Evolutionary conservation across 1,140 invertebrate species (phyloP).

Genomic region (Drosophila bipectinata): DNA sequence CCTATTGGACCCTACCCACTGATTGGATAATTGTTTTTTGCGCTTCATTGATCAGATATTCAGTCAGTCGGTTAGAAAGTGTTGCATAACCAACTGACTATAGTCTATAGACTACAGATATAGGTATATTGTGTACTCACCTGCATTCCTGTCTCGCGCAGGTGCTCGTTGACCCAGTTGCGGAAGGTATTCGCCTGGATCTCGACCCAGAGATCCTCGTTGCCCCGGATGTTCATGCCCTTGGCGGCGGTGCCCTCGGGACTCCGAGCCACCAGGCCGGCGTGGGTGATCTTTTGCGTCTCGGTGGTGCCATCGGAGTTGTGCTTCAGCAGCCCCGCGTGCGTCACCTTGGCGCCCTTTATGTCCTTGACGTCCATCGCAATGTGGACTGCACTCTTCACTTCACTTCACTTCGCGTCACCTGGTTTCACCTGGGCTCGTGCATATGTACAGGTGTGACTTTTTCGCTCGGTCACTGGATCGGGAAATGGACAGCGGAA

Average conservation of each 20-base stretch:
- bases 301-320: slow-evolving; percentile 82
- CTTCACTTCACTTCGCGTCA: slow-evolving; percentile 19
- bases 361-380: slow-evolving; percentile 84
- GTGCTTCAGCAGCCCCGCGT: slow-evolving; percentile 81
- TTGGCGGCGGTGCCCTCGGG: slow-evolving; percentile 96
- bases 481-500: slow-evolving; percentile 22
- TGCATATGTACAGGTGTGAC: slow-evolving; percentile 31
- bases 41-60: slow-evolving; percentile 48
- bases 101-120: slow-evolving; percentile 1
- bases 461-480: slow-evolving; percentile 27
- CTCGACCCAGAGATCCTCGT: slow-evolving; percentile 97
- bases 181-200: slow-evolving; percentile 98
- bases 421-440: slow-evolving; percentile 38
- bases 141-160: slow-evolving; percentile 88
- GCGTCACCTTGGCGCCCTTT: slow-evolving; percentile 84
- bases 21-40: slow-evolving; percentile 41
- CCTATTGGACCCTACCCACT: slow-evolving; percentile 17
- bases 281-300: slow-evolving; percentile 85
- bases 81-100: slow-evolving; percentile 22
- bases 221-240: slow-evolving; percentile 96
- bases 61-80: slow-evolving; percentile 40
- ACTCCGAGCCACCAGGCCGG: slow-evolving; percentile 92
- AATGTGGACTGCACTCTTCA: slow-evolving; percentile 27
- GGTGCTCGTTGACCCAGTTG: slow-evolving; percentile 99
- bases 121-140: slow-evolving; percentile 73